Base-by-base conservation (phyloP, 2,888 invertebrate genomes). In the Cynaeus angustus region DNA sequence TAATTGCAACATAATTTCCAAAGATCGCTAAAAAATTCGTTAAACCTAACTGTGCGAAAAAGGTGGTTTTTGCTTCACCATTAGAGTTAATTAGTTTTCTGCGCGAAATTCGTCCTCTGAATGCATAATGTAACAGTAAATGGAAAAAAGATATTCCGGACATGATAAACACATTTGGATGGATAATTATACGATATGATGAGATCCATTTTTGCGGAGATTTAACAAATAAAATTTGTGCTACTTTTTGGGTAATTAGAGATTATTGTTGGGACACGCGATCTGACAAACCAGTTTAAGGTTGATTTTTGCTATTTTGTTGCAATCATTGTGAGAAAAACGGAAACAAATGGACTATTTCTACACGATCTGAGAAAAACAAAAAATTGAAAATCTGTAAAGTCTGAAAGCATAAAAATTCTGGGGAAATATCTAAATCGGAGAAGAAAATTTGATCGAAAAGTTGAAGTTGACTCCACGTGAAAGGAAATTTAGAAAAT, bases 91-190 rank as follows among this genome's bases (percentile, higher is more conserved):
- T 53, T 33, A 53, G 8, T 53, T n/a, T n/a, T n/a, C n/a, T 37
- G 33, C 10, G 1, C 28, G 37, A 37, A 37, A 21, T 21, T 21
- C 14, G 37, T 37, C 37, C 53, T 53, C 7, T 13, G 5, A 13
- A 8, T 37, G 9, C 12, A 13, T 33, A 33, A 33, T 37, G n/a
- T 37, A 53, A 53, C 48, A 50, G 48, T 50, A 50, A 8, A 21
- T 26, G 48, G 13, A 43, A 28, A 53, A 53, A 37, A 37, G 53
- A 53, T 53, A 13, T 53, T 53, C 53, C 53, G 53, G 53, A 53
- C 37, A 53, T 37, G 53, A 53, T 53, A 53, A 53, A 53, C 33
- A 16, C 37, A 14, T 53, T 53, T 33, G n/a, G 33, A 2, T 21
- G 21, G 21, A 21, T 21, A 21, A 33, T 9, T 45, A 12, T 45